Percentiles rank a stretch among this genome's conserved stretches.
Conservation (phyloP, 2,888 invertebrate genomes). For the Metopia argyrocephala region DNA sequence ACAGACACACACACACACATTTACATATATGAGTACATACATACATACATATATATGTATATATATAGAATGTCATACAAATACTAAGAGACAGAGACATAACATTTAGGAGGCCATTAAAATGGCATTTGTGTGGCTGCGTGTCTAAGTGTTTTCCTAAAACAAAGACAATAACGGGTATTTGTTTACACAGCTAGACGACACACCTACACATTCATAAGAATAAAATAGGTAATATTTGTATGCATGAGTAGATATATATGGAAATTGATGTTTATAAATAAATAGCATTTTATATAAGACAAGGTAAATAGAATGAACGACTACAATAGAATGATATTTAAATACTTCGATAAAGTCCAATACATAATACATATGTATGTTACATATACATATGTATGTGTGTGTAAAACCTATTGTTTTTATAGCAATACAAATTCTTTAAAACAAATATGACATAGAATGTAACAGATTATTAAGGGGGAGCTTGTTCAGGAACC, state of each 20-base stretch:
- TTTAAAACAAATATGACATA: too few species aligned
- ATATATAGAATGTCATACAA: too few species aligned
- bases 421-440: too few species aligned
- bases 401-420: too few species aligned
- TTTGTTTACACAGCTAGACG: slow-evolving; percentile 13
- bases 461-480: too few species aligned
- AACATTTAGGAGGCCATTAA: slow-evolving; percentile 3
- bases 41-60: background rate
- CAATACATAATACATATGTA: too few species aligned
- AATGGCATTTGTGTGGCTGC: background rate
- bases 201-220: background rate
- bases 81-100: background rate
- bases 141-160: background rate
- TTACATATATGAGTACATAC: background rate
- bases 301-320: too few species aligned
- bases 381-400: too few species aligned
- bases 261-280: background rate
- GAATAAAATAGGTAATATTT: background rate
- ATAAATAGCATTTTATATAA: too few species aligned
- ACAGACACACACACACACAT: background rate
- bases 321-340: too few species aligned
- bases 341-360: too few species aligned
- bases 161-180: slow-evolving; percentile 3
- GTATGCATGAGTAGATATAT: background rate
- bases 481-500: too few species aligned